phyloP scores from a whole-genome alignment of 2,888 invertebrate species.

The Cordilura impudica region DNA sequence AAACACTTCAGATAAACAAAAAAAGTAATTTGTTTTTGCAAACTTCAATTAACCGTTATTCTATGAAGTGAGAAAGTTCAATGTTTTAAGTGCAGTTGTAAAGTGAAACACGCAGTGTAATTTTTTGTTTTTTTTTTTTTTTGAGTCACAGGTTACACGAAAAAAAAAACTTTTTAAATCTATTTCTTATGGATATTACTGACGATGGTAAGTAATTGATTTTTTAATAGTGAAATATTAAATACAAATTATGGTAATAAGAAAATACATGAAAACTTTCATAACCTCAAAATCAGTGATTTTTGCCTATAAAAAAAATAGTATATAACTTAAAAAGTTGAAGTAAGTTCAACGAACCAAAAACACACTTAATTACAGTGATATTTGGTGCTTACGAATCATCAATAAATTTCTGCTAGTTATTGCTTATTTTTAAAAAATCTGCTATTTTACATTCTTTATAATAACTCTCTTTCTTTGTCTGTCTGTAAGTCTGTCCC shows the following conservation, averaged over 20 bases:
- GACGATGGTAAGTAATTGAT: not conserved
- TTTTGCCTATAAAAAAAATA: too few species aligned
- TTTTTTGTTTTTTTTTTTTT: too few species aligned
- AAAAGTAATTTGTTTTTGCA: too few species aligned
- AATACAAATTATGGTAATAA: not conserved
- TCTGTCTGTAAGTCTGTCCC: too few species aligned
- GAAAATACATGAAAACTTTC: not conserved
- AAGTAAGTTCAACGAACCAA: not conserved
- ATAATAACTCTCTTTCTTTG: too few species aligned
- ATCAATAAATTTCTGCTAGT: not conserved
- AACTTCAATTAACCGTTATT: too few species aligned
- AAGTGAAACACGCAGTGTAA: too few species aligned
- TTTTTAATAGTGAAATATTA: not conserved
- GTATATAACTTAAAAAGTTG: too few species aligned
- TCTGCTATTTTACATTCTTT: not conserved
- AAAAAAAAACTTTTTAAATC: not conserved
- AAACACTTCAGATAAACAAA: too few species aligned
- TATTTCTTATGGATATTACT: not conserved
- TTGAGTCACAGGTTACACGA: not conserved
- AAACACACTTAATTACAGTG: not conserved
- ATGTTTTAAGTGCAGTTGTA: too few species aligned
- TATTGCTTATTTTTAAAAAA: not conserved
- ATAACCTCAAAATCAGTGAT: too few species aligned
- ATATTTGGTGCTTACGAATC: not conserved
- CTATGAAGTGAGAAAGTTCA: too few species aligned